These are phyloP conservation scores for Dendrolimus pini DNA, from an alignment of 2,888 invertebrate genomes.

Conservation along the genomic window DNA sequence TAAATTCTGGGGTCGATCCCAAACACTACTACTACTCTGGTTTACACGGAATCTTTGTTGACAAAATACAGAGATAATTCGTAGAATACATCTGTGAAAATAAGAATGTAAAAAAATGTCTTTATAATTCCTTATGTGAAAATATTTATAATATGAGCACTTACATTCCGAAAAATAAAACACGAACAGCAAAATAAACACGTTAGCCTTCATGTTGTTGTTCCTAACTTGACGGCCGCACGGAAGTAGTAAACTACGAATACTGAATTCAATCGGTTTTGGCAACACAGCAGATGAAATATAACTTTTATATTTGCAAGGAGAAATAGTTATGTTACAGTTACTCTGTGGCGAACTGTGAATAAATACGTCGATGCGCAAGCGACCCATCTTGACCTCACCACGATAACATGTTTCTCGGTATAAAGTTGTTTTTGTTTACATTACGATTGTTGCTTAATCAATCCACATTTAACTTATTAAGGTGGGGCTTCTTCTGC, in stretches of 20 bases:
- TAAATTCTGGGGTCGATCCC: no score
- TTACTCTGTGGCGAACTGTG: slow-evolving; percentile 5
- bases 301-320: no score
- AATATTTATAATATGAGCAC: slow-evolving; percentile 31
- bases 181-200: slow-evolving; percentile 41
- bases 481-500: background rate
- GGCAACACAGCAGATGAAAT: no score
- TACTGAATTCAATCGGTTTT: background rate
- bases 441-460: slow-evolving; percentile 9
- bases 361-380: slow-evolving; percentile 8
- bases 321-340: no score
- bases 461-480: background rate
- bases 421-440: slow-evolving; percentile 26
- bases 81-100: no score
- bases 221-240: slow-evolving; percentile 15
- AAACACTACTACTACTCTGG: no score
- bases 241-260: slow-evolving; percentile 7
- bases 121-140: background rate
- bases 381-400: slow-evolving; percentile 49
- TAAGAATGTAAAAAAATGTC: no score
- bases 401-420: slow-evolving; percentile 40
- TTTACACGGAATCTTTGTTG: no score
- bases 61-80: no score
- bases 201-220: slow-evolving; percentile 43
- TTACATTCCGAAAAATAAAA: slow-evolving; percentile 53